These are phyloP conservation scores for Zosterops lateralis DNA, from an alignment of 2,113 vertebrate species.

Conservation along the genomic window DNA sequence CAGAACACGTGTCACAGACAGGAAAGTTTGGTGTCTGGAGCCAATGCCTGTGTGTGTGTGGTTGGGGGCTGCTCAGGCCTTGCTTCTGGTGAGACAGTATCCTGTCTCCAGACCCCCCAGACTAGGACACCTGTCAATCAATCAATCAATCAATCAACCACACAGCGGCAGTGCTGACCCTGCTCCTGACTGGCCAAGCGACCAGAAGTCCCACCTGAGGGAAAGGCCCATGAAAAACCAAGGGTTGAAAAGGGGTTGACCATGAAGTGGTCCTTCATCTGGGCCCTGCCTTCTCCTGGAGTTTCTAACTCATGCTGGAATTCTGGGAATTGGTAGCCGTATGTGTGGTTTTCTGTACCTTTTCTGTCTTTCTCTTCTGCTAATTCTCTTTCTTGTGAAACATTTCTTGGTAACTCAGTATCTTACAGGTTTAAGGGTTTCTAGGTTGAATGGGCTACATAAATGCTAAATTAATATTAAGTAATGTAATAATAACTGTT, in stretches of 20 bases:
- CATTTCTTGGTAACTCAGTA: neutral
- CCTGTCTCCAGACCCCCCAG: neutral
- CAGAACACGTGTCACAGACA: neutral
- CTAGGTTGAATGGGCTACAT: neutral
- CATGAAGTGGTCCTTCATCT: neutral
- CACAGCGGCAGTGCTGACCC: neutral
- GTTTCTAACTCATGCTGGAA: neutral
- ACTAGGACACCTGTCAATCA: neutral
- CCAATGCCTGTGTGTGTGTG: neutral
- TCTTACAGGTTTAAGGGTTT: neutral
- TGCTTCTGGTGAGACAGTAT: neutral
- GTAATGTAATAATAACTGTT: too few relatives aligned
- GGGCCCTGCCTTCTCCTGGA: neutral
- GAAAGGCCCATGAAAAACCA: too few relatives aligned
- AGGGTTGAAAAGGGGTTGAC: neutral
- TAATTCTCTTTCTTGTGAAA: neutral
- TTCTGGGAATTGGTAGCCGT: fast-evolving
- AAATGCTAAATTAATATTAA: neutral
- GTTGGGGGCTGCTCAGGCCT: fast-evolving
- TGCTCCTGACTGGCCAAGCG: neutral
- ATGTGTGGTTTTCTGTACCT: neutral
- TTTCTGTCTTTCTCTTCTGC: neutral
- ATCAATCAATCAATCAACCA: neutral
- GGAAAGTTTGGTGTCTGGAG: too few relatives aligned
- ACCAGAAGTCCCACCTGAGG: neutral